Evolutionary conservation across 1,140 invertebrate species (phyloP).

Genomic region (Heliothis subflexa): DNA sequence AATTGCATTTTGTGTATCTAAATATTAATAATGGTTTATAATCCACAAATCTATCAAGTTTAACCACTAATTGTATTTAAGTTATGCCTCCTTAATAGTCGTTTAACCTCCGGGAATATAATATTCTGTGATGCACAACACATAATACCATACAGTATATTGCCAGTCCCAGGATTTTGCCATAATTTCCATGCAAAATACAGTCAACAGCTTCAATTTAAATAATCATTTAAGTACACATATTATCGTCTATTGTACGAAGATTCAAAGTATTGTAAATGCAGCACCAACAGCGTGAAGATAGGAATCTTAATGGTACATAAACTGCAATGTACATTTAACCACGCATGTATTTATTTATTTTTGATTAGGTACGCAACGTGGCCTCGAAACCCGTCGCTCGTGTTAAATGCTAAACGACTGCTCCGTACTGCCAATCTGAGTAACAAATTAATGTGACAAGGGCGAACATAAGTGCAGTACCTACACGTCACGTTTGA

Average conservation of each 20-base stretch:
- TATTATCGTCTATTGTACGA: conserved; percentile 41
- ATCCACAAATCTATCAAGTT: conserved; percentile 10
- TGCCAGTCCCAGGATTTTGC: background rate
- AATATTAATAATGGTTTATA: background rate
- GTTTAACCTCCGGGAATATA: background rate
- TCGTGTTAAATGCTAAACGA: conserved; percentile 33
- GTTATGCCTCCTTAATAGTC: background rate
- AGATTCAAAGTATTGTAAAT: conserved; percentile 39
- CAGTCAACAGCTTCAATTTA: conserved; percentile 39
- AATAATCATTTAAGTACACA: conserved; percentile 47
- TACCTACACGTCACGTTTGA: background rate
- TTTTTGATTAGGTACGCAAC: background rate
- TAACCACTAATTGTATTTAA: background rate
- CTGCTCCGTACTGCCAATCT: conserved; percentile 14
- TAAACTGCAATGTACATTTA: conserved; percentile 48
- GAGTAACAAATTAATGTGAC: conserved; percentile 27
- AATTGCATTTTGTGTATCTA: background rate
- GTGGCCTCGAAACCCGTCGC: conserved; percentile 23
- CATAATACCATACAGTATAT: conserved; percentile 7
- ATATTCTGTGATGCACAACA: conserved; percentile 1
- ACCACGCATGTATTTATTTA: conserved; percentile 37
- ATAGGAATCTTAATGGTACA: conserved; percentile 57
- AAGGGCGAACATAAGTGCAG: conserved; percentile 6
- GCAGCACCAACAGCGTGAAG: conserved; percentile 44
- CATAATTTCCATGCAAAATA: conserved; percentile 45